Conservation (phyloP, 2,113 vertebrate species). For the Haplotaxodon microlepis region DNA sequence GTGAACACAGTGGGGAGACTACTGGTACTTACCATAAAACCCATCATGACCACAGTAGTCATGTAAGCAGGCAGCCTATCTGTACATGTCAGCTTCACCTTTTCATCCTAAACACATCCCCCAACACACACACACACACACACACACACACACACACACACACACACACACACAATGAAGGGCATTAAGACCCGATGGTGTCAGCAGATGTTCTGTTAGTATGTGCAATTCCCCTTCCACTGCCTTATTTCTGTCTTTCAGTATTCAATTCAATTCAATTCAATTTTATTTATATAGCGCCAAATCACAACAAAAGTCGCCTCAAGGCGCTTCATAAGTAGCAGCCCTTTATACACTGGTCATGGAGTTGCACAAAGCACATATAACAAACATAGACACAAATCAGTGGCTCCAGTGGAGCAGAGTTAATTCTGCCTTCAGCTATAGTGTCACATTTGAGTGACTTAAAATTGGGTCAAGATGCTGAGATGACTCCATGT, state of each 20-base stretch:
- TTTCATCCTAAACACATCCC: constrained; percentile 68
- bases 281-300: too few species aligned
- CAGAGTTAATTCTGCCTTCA: neutral
- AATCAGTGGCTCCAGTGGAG: neutral
- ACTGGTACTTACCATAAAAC: constrained; percentile 83
- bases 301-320: too few species aligned
- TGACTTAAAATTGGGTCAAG: constrained; percentile 19
- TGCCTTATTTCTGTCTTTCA: neutral
- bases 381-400: neutral
- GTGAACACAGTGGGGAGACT: neutral
- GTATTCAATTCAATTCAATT: too few species aligned
- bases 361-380: neutral
- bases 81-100: constrained; percentile 91
- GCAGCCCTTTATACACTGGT: neutral
- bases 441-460: constrained; percentile 10
- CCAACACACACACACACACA: neutral
- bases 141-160: neutral
- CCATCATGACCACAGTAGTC: constrained; percentile 79
- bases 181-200: neutral
- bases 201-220: neutral
- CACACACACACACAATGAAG: neutral
- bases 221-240: neutral
- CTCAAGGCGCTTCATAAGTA: too few species aligned
- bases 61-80: constrained; percentile 89
- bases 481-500: neutral